These are phyloP conservation scores for Myotis myotis DNA, from an alignment of 2,797 vertebrate species.

Conservation along the genomic window DNA sequence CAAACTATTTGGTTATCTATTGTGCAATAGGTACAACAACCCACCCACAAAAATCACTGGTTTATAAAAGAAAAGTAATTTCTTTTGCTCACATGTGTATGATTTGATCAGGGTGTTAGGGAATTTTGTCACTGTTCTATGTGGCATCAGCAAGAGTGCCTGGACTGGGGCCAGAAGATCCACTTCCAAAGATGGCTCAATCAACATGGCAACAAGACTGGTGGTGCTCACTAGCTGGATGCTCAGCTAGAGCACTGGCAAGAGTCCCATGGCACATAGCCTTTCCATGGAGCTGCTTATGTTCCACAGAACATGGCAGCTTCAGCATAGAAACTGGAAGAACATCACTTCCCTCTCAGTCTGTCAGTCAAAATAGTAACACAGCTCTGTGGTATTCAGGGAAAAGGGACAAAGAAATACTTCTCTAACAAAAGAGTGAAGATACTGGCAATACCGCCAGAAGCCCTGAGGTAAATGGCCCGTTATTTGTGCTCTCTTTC, in stretches of 20 bases:
- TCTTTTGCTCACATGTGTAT: not conserved
- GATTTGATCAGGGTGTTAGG: not conserved
- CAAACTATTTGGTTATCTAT: not conserved
- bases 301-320: not conserved
- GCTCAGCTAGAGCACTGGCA: not conserved
- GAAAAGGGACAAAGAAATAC: not conserved
- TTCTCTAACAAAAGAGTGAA: not conserved
- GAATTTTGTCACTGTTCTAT: not conserved
- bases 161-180: not conserved
- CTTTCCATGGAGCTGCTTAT: not conserved
- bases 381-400: not conserved
- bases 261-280: fast-evolving
- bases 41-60: not conserved
- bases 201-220: not conserved
- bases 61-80: not conserved
- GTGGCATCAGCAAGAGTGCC: not conserved
- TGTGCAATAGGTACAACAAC: not conserved
- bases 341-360: not conserved
- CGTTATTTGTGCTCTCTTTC: not conserved
- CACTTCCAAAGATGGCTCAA: not conserved
- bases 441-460: not conserved
- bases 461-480: not conserved
- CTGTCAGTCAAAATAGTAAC: not conserved
- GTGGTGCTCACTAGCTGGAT: not conserved
- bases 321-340: not conserved